Evolutionary conservation across 1,140 invertebrate genomes (phyloP), one percentile per base, ranked within the genome.

Genomic region (Caenorhabditis tropicalis): DNA sequence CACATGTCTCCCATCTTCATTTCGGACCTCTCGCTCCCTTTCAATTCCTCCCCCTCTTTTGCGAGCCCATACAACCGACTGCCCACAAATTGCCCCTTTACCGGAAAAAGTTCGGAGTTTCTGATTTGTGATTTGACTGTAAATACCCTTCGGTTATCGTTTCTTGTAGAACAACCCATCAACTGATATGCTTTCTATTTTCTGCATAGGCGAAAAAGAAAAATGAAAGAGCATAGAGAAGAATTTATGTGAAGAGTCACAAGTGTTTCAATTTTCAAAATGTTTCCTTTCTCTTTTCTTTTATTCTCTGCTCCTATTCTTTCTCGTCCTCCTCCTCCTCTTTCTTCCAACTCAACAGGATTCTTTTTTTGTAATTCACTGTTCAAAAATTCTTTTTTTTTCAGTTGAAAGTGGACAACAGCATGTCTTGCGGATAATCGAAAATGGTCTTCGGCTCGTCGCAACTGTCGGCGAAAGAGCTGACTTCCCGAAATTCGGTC

Each of bases 1-100:
- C 65, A 74, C 65, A 74, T 74, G 65, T 74, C 65, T 74, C 65
- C 65, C 65, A 74, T 43, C 33, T 74, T 74, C 36, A 74, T 39
- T 74, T 46, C 36, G 33, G 65, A 74, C 65, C 33, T 24, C 36
- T 74, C 24, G 65, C 65, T 74, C 65, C 36, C 33, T 74, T 74
- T 74, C 15, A 19, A 10, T 74, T 10, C n/a, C 27, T 46, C 36
- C 36, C n/a, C 33, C n/a, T 36, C 29, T 56, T 56, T 27, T 56
- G 12, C 15, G 19, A 56, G 19, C 9, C 10, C 19, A 51, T 1
- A 56, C 24, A 9, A 24, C 5, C 29, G 10, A 24, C 53, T 12
- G 21, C 6, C 24, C 10, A 56, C 21, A 10, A 51, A 9, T 56
- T 56, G 21, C 15, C 21, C 53, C 29, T 2, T 6, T 56, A 51